Percentiles rank a stretch among this genome's conserved stretches.
phyloP scores from a whole-genome alignment of 2,888 invertebrate genomes.

The Vanessa cardui region DNA sequence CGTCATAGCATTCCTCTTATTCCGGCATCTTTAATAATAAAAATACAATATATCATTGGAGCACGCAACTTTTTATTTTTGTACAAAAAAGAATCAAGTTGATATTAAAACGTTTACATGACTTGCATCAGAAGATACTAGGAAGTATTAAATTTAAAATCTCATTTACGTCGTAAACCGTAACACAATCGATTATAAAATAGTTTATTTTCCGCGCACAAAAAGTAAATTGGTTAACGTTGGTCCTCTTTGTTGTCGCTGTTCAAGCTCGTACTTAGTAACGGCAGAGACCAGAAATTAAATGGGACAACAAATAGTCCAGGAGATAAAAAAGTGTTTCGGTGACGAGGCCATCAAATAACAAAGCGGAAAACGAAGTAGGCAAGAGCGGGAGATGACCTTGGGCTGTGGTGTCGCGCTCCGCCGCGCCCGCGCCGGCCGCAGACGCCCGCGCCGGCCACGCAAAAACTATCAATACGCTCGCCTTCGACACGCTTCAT shows the following conservation, averaged over 20 bases:
- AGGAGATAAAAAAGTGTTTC: slow-evolving; percentile 59
- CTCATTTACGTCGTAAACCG: slow-evolving; percentile 22
- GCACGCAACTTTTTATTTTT: neutral
- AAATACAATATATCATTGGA: no score
- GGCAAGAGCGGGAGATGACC: slow-evolving; percentile 59
- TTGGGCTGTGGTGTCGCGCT: slow-evolving; percentile 68
- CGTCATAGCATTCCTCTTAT: no score
- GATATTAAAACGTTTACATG: neutral
- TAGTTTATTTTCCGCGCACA: slow-evolving; percentile 23
- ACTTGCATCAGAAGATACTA: slow-evolving; percentile 1
- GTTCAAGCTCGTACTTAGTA: slow-evolving; percentile 45
- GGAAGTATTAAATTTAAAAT: slow-evolving; percentile 26
- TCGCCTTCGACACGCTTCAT: slow-evolving; percentile 62
- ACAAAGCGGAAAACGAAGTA: slow-evolving; percentile 62
- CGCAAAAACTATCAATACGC: slow-evolving; percentile 62
- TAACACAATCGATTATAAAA: slow-evolving; percentile 21
- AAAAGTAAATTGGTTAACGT: slow-evolving; percentile 33
- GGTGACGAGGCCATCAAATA: slow-evolving; percentile 60
- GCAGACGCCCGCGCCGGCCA: slow-evolving; percentile 42
- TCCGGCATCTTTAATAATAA: no score
- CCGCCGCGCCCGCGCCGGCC: slow-evolving; percentile 57
- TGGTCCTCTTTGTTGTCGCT: slow-evolving; percentile 46
- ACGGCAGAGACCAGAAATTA: slow-evolving; percentile 49
- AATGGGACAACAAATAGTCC: slow-evolving; percentile 42
- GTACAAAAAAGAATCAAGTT: neutral